Percentiles rank a stretch among this genome's conserved stretches.
Evolutionary conservation across 1,140 invertebrate species (phyloP).

Genomic region (Colletes latitarsis): DNA sequence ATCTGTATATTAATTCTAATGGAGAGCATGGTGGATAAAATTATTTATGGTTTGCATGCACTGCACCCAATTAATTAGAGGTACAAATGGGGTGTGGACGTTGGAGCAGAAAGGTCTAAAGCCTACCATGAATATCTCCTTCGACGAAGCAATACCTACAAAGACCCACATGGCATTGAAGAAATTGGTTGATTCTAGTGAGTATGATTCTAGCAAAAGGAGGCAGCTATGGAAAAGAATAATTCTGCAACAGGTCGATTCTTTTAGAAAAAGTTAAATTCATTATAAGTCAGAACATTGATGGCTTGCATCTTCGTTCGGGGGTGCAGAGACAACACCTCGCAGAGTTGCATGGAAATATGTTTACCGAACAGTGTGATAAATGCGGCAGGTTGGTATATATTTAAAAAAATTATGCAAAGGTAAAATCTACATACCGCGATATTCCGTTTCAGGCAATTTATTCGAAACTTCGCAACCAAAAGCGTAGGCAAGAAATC

Average conservation of each 20-base stretch:
- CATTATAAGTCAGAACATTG: slow-evolving; percentile 98
- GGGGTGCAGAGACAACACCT: slow-evolving; percentile 90
- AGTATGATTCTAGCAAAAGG: slow-evolving; percentile 33
- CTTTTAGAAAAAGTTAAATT: slow-evolving; percentile 88
- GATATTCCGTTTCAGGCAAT: slow-evolving; percentile 85
- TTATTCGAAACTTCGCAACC: slow-evolving; percentile 89
- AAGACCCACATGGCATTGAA: slow-evolving; percentile 96
- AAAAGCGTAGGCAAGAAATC: slow-evolving; percentile 95
- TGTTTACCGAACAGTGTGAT: slow-evolving; percentile 97
- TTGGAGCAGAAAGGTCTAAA: slow-evolving; percentile 95
- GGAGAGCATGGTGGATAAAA: not conserved
- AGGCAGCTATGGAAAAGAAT: too few species aligned
- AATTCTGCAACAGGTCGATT: not conserved
- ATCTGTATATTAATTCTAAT: too few species aligned
- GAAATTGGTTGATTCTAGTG: slow-evolving; percentile 87
- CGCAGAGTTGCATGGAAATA: slow-evolving; percentile 98
- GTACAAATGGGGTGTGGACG: slow-evolving; percentile 99
- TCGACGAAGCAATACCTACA: slow-evolving; percentile 95
- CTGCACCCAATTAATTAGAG: slow-evolving; percentile 82
- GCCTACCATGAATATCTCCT: slow-evolving; percentile 92
- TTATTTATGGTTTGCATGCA: not conserved
- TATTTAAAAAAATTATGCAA: slow-evolving; percentile 23
- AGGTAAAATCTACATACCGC: not conserved
- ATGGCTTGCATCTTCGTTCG: slow-evolving; percentile 96
- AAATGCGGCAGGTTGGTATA: slow-evolving; percentile 90